Evolutionary conservation across 2,888 invertebrate genomes (phyloP), one percentile per base, ranked within the genome.

Genomic region (Drosophila bunnanda): DNA sequence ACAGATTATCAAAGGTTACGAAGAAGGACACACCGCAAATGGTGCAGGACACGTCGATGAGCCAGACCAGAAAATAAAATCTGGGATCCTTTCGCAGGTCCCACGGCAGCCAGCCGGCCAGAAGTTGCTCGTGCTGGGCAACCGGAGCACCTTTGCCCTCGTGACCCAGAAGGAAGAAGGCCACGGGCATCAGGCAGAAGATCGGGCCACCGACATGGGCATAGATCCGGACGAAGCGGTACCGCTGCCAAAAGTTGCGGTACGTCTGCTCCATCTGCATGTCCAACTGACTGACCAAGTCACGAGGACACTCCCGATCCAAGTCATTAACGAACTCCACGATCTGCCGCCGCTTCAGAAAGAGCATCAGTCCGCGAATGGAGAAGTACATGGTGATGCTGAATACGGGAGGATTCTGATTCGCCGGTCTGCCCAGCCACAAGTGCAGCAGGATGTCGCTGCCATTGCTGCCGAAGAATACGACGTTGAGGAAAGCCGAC

Each of bases 41-140:
- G 13, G 68, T 22, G 15, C 39, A 46, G 0, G 32, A 0, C 0
- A 69, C 4, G 36, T 83, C 82, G 20, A 62, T 48, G 2, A 69
- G 0, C 70, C 68, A 73, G 0, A 76, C 55, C 1, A 64, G 7
- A 0, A 67, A 62, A 41, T 88, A 83, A 0, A 39, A 25, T 1
- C 0, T 8, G 8, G 86, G 86, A 12, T 25, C 59, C 25, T 70
- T 67, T 15, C 83, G 41, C 6, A 86, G 2, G 1, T 59, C 43
- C 28, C 44, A 79, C 0, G 82, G 82, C 12, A 83, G 15, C 53
- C 65, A 88, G 6, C 82, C 80, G 0, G 73, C 76, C 1, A 88
- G 62, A 0, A 83, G 28, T 17, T 75, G 76, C 2, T 88, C 78
- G 2, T 82, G 41, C 50, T 50, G 7, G 2, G 53, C 48, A 0